These are phyloP conservation scores for Columba livia DNA, from an alignment of 2,113 vertebrate species.

Conservation along the genomic window DNA sequence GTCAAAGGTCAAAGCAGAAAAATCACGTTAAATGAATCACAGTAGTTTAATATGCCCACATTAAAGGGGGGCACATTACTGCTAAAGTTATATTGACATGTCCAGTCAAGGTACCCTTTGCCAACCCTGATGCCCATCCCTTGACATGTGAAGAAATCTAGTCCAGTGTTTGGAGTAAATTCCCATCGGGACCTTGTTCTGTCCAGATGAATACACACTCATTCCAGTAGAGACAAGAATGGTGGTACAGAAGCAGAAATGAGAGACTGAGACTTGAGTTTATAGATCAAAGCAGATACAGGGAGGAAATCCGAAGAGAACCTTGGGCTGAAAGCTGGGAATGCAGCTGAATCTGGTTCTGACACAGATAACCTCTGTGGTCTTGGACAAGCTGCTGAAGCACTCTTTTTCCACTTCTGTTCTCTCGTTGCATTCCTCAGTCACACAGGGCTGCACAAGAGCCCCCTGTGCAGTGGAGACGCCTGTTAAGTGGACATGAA, in stretches of 20 bases:
- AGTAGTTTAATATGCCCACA: background rate
- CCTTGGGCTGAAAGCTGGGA: background rate
- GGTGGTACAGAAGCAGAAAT: background rate
- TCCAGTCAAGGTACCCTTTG: background rate
- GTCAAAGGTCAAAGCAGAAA: background rate
- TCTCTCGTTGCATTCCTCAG: background rate
- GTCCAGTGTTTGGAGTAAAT: background rate
- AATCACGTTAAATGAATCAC: background rate
- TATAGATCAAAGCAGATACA: background rate
- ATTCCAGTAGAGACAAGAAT: fast-evolving
- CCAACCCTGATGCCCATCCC: background rate
- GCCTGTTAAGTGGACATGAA: background rate
- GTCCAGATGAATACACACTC: background rate
- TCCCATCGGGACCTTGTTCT: background rate
- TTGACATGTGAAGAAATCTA: background rate
- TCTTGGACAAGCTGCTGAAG: background rate
- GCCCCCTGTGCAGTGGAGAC: too few species aligned
- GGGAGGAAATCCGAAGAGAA: background rate
- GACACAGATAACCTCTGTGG: background rate
- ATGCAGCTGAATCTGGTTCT: background rate
- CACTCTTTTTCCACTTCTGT: background rate
- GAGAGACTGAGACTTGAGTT: background rate
- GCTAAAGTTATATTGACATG: background rate
- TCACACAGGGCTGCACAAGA: background rate
- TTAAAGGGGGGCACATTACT: background rate